These are phyloP conservation scores for Saguinus midas DNA, from an alignment of 2,113 vertebrate species.

Conservation along the genomic window DNA sequence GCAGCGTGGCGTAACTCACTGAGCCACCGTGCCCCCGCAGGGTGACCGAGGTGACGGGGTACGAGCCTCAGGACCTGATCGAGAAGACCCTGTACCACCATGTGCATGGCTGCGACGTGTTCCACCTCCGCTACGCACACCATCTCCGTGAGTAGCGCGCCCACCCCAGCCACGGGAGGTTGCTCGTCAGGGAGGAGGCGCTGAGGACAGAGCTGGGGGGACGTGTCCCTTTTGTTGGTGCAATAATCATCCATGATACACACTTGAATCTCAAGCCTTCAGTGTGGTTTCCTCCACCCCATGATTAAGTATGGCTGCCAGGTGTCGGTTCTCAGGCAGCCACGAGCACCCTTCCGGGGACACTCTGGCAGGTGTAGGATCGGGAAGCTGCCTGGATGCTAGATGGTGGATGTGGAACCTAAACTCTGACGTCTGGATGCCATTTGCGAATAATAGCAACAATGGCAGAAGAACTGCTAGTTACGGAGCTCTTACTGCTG, in stretches of 20 bases:
- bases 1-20: slow-evolving; percentile 31
- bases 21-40: slow-evolving; percentile 79
- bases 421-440: neutral
- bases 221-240: neutral
- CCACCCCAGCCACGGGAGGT: accelerated
- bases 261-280: accelerated
- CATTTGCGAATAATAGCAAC: accelerated
- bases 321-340: accelerated
- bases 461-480: accelerated
- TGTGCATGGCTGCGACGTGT: slow-evolving; percentile 92
- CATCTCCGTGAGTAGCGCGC: slow-evolving; percentile 89
- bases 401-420: neutral
- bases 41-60: slow-evolving; percentile 95
- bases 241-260: accelerated
- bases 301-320: accelerated
- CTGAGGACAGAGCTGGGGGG: accelerated
- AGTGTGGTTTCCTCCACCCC: neutral
- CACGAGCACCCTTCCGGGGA: accelerated
- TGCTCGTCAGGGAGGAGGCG: accelerated
- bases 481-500: accelerated
- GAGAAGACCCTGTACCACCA: slow-evolving; percentile 98
- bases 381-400: neutral
- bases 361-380: neutral
- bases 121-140: slow-evolving; percentile 93
- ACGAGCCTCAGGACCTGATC: slow-evolving; percentile 96